These are phyloP conservation scores for Campylorhamphus procurvoides DNA, from an alignment of 2,113 vertebrate species.

Conservation along the genomic window DNA sequence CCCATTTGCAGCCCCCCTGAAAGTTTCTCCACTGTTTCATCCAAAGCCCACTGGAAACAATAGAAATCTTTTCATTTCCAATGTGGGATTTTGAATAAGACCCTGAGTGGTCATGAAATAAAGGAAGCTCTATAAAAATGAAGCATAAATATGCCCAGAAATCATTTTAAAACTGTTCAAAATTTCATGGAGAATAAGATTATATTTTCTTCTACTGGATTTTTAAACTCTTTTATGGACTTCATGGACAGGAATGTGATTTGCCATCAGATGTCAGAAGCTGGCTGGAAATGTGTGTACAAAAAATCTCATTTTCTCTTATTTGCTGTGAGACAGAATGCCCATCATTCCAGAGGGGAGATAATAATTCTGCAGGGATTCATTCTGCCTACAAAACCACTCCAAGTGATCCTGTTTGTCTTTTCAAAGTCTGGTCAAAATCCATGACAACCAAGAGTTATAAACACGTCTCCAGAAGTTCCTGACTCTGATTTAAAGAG, in stretches of 20 bases:
- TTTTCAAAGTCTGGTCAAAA: not conserved
- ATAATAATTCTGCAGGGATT: not conserved
- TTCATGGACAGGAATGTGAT: not conserved
- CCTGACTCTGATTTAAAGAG: not conserved
- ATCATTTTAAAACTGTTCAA: not conserved
- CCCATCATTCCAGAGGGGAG: not conserved
- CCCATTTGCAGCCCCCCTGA: not conserved
- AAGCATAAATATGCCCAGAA: not conserved
- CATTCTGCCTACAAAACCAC: not conserved
- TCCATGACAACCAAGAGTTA: not conserved
- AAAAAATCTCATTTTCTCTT: not conserved
- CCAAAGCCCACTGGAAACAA: not conserved
- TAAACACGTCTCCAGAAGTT: not conserved
- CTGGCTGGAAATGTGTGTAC: not conserved
- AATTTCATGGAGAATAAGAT: not conserved
- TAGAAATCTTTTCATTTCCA: slow-evolving; percentile 11
- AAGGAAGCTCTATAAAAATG: not conserved
- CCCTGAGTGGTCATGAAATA: not conserved
- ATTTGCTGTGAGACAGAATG: not conserved
- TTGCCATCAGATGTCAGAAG: not conserved
- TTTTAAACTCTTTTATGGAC: not conserved
- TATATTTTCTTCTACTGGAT: not conserved
- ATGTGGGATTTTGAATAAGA: not conserved
- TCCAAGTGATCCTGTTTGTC: not conserved
- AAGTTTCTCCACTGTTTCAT: not conserved